phyloP scores from a whole-genome alignment of 1,140 invertebrate genomes.

The Caenorhabditis elegans region WBcel235 BX284604.4:12058001-12058500 shows the following conservation, averaged over 20 bases:
- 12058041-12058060: background rate
- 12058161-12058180: too few species aligned
- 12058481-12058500: too few species aligned
- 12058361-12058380: conserved; percentile 55
- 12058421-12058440: background rate
- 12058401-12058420: too few species aligned
- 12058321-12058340: conserved; percentile 53
- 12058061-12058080: background rate
- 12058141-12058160: too few species aligned
- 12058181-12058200: too few species aligned
- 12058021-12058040: background rate
- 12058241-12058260: background rate
- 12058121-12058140: too few species aligned
- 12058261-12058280: conserved; percentile 20
- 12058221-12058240: background rate
- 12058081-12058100: background rate
- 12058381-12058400: background rate
- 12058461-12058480: too few species aligned
- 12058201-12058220: too few species aligned
- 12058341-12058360: conserved; percentile 55
- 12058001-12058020: conserved; percentile 22
- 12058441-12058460: background rate
- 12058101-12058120: background rate
- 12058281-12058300: conserved; percentile 36
- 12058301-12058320: conserved; percentile 40